Base-by-base conservation (phyloP, 2,888 invertebrate species). In the Quadroppia sp. region DNA sequence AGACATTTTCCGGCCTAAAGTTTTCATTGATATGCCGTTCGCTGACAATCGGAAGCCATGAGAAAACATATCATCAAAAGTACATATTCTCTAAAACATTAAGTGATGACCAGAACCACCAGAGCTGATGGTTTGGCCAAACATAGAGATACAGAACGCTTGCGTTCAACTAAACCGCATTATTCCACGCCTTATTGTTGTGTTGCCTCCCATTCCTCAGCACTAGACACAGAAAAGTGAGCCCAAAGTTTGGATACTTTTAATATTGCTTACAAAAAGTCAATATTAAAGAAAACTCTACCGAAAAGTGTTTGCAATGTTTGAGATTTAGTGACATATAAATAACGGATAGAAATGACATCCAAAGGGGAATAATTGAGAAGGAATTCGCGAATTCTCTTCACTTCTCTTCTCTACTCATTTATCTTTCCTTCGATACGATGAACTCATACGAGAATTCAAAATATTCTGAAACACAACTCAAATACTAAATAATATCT, bases 301-400 rank as follows among this genome's bases (percentile, higher is more conserved):
- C 40, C 42, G 25, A 69, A 59, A 45, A 25, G 69, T 69, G 15
- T 69, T 11, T 45, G 69, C 69, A 42, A 69, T 69, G 69, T 42
- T 45, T 69, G 45, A 69, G 69, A 69, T 69, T 69, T 69, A 42
- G 69, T 69, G 69, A 69, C 69, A 69, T 32, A 67, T 36, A 69
- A 42, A 20, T 69, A 36, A 69, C 69, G 40, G n/a, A 69, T 36
- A 23, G 25, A 45, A 69, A 40, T 69, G 69, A 69, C 69, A 45
- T 45, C 36, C 36, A 36, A 36, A 36, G 23, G 69, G 69, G 69
- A 69, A 20, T 69, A 69, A 69, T 69, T 69, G 69, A 69, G 69
- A 69, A 30, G 69, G 69, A 69, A 69, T 69, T 69, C 69, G 15
- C 28, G 25, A 69, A 69, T 69, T 69, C 69, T 69, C n/a, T n/a